phyloP scores from a whole-genome alignment of 2,888 invertebrate genomes.

The Zygothrica quintamaculata region DNA sequence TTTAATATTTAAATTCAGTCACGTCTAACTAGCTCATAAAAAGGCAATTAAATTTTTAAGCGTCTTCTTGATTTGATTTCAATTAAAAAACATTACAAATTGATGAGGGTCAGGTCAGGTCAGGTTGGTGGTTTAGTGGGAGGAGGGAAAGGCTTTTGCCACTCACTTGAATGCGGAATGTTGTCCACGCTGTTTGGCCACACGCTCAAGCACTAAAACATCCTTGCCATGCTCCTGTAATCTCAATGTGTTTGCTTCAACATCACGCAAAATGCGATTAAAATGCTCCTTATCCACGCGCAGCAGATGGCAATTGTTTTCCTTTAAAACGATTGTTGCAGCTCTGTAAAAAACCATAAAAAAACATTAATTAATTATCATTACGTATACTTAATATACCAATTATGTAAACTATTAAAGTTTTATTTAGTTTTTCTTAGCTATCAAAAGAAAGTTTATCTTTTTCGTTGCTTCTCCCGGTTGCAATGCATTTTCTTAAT shows the following conservation, averaged over 20 bases:
- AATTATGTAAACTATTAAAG: constrained; percentile 11
- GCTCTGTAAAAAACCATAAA: constrained; percentile 86
- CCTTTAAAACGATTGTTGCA: constrained; percentile 91
- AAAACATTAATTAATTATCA: no score
- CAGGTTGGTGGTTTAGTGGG: no score
- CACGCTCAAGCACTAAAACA: constrained; percentile 91
- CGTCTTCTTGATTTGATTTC: constrained; percentile 27
- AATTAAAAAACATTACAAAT: constrained; percentile 42
- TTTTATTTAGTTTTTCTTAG: no score
- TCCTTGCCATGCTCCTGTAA: constrained; percentile 93
- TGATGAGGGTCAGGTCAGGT: constrained; percentile 3
- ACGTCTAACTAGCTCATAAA: constrained; percentile 33
- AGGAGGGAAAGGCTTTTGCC: constrained; percentile 8
- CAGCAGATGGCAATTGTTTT: constrained; percentile 93
- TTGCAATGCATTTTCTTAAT: constrained; percentile 29
- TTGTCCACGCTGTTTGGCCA: constrained; percentile 86
- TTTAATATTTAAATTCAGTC: constrained; percentile 30
- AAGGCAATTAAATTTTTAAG: constrained; percentile 28
- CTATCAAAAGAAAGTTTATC: no score
- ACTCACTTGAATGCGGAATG: constrained; percentile 87
- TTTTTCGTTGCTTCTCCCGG: no score
- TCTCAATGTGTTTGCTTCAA: constrained; percentile 94
- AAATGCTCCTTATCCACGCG: constrained; percentile 94
- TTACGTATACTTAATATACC: not conserved
- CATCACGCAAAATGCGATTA: constrained; percentile 92